Evolutionary conservation across 2,797 vertebrate genomes (phyloP), one percentile per base, ranked within the genome.

Genomic region (Falco columbarius): DNA sequence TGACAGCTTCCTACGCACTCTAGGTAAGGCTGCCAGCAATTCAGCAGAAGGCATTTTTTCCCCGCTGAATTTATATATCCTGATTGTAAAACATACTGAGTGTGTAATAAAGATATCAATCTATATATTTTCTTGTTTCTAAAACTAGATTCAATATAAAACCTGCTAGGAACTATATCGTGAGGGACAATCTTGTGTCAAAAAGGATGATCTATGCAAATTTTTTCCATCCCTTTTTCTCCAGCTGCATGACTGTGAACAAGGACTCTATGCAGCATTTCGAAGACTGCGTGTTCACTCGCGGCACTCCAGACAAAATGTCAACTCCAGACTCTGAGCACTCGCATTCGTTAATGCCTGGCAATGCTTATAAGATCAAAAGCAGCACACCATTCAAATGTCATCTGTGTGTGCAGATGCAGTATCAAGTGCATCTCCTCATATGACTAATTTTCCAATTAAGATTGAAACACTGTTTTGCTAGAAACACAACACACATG

Each of bases 391-490:
- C 83, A 90, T 58, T 67, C 80, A 95, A 95, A 96, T 70, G 81
- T 86, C 88, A 95, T 61, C 82, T 82, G 44, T 36, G 70, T 46
- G 15, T 92, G 74, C 93, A 96, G 94, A 94, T 67, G 91, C 63
- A 66, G 40, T 34, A 79, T 86, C 61, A 81, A 95, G 86, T n/a
- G 86, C 81, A 83, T 66, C 66, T 94, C 73, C 82, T 94, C 52
- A 30, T 81, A 84, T 3, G 10, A 93, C 82, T 95, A 65, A 90
- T 94, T 93, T 96, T 87, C 94, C 81, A 93, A 93, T 95, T 94
- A 84, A 79, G 56, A 62, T 4, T 68, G 72, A 93, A 95, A 83
- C 40, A 14, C 36, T 61, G 55, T 86, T 91, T 61, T 38, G 56
- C 71, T 89, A 55, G 38, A 95, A 92, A 75, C 51, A 89, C 84